A percentile compares a stretch with the other conserved stretches of the same genome.
phyloP scores from a whole-genome alignment of 2,888 invertebrate genomes.

The Brachyopa scutellaris region DNA sequence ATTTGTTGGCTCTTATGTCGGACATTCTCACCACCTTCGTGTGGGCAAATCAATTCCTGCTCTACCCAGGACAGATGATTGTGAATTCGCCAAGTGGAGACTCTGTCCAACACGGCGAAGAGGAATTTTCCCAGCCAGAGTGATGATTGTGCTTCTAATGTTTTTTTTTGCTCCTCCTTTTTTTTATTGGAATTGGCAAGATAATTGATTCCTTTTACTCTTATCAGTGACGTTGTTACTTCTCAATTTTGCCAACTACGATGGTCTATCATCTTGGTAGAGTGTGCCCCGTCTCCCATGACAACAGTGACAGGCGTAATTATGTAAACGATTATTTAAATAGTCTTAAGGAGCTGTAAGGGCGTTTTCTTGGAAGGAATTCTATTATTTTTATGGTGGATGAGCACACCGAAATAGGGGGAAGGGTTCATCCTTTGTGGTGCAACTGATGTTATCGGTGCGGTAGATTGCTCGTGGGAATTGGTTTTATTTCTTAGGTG shows the following conservation, averaged over 20 bases:
- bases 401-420: conserved; percentile 50
- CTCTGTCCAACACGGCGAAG: background rate
- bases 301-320: conserved; percentile 66
- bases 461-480: conserved; percentile 49
- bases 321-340: conserved; percentile 68
- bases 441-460: conserved; percentile 50
- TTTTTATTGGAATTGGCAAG: conserved; percentile 43
- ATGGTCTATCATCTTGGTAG: background rate
- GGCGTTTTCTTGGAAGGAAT: conserved; percentile 41
- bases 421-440: conserved; percentile 49
- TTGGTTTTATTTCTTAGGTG: conserved; percentile 7
- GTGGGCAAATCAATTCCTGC: conserved; percentile 66
- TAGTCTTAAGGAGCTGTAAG: conserved; percentile 25
- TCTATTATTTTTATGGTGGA: conserved; percentile 59
- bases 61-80: conserved; percentile 39
- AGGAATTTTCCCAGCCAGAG: conserved; percentile 38
- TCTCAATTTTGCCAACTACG: conserved; percentile 48
- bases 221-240: conserved; percentile 61
- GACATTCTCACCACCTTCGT: conserved; percentile 70
- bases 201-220: conserved; percentile 64
- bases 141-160: conserved; percentile 36
- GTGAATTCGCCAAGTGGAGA: background rate
- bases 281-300: conserved; percentile 69
- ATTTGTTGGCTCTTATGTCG: conserved; percentile 69
- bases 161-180: too few relatives aligned